Percentiles rank a stretch among this genome's conserved stretches.
Conservation (phyloP, 2,888 invertebrate species). For the Alsophila aescularia region DNA sequence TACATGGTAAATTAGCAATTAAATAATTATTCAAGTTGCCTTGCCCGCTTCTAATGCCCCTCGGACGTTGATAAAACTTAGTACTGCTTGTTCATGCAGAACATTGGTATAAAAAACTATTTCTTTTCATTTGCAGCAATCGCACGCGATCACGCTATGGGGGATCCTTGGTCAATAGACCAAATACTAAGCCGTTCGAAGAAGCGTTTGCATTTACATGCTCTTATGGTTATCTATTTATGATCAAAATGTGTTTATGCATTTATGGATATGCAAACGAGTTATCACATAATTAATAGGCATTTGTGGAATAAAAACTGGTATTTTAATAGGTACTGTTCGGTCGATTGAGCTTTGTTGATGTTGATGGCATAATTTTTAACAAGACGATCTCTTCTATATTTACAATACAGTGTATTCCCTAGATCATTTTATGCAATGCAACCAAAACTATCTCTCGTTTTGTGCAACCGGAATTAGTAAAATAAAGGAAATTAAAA, state of each 20-base stretch:
- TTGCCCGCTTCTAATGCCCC: not conserved
- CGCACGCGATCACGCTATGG: constrained; percentile 19
- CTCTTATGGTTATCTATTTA: constrained; percentile 4
- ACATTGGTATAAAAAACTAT: constrained; percentile 28
- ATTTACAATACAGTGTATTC: too few species aligned
- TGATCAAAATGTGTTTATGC: not conserved
- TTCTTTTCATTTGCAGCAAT: constrained; percentile 18
- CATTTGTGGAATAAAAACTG: not conserved
- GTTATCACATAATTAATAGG: not conserved
- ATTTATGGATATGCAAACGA: constrained; percentile 6
- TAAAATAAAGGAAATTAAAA: too few species aligned
- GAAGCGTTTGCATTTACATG: not conserved
- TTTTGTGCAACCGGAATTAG: too few species aligned
- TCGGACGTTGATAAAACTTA: constrained; percentile 10
- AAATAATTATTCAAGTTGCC: not conserved
- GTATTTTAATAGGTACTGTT: too few species aligned
- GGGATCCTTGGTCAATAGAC: constrained; percentile 10
- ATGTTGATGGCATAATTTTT: not conserved
- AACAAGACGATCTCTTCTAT: too few species aligned
- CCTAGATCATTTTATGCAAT: too few species aligned
- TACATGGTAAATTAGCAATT: not conserved
- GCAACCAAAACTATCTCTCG: too few species aligned
- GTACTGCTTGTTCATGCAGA: constrained; percentile 28
- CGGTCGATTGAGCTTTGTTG: not conserved
- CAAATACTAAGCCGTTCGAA: constrained; percentile 3